Base-by-base conservation (phyloP, 2,113 vertebrate genomes). In the Leiothrix lutea region DNA sequence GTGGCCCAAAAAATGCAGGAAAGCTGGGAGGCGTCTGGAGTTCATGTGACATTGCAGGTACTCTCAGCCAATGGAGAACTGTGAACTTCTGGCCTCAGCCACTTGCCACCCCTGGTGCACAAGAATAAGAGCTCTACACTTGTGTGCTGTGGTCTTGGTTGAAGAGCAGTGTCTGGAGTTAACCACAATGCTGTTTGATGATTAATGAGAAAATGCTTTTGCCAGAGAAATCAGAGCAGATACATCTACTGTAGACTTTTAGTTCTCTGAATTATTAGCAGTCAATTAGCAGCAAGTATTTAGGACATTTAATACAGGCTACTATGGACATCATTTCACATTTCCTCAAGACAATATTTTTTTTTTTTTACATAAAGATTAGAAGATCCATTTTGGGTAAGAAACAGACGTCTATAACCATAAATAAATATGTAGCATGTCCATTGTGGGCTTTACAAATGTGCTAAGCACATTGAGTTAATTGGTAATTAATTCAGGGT, bases 401-500 rank as follows among this genome's bases (percentile, higher is more conserved):
- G 62, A 82, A 88, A 70, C 35, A 77, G 56, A 90, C 12, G 15
- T 90, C 69, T 4, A 2, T 45, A 88, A 75, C 50, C 54, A 80
- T 84, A 94, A 95, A 82, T 92, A 95, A 94, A 94, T 91, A 95
- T 40, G 92, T 90, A 77, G 38, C 3, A 2, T 66, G 71, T 94
- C 90, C 66, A 80, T 72, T 54, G 74, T 88, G 86, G 87, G 91
- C 81, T 96, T 95, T 95, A 92, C 48, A 95, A 94, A 70, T 82
- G 58, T 53, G 84, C 45, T 92, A 95, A 95, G 60, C 95, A 94
- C 71, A 73, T 80, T 75, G 65, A 91, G 62, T 73, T 95, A 95
- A 95, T 87, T 91, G 84, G 66, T 90, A 91, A 95, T 95, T 96
- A 97, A 87, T 91, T 90, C 53, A 77, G 84, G 9, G 35, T 86